Conservation (phyloP, 1,140 invertebrate genomes). For the Lineus longissimus region DNA sequence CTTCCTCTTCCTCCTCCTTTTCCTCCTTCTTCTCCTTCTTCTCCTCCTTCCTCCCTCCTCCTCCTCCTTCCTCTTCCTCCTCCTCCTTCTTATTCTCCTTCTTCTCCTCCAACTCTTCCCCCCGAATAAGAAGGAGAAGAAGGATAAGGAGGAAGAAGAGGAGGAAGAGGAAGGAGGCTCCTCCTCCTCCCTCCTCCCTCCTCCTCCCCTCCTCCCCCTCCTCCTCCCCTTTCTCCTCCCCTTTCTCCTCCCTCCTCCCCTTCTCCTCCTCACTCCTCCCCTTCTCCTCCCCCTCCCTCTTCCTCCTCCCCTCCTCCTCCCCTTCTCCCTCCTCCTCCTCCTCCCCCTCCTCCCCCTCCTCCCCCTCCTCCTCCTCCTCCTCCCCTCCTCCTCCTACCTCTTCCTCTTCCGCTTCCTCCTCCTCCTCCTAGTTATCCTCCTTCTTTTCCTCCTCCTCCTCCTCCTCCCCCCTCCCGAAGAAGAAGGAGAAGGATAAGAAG, state of each 20-base stretch:
- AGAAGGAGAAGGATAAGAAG: too few relatives aligned
- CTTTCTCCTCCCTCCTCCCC: too few relatives aligned
- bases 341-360: neutral
- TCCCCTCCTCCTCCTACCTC: too few relatives aligned
- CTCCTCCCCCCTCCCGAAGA: too few relatives aligned
- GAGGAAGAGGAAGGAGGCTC: too few relatives aligned
- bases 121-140: neutral
- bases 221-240: too few relatives aligned
- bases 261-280: too few relatives aligned
- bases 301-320: neutral
- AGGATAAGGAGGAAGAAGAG: too few relatives aligned
- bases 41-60: neutral
- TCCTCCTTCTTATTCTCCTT: too few relatives aligned
- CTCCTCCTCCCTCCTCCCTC: neutral
- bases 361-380: neutral
- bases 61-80: neutral
- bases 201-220: neutral
- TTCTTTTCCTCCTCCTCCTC: neutral
- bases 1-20: neutral
- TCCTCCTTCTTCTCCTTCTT: neutral
- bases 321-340: neutral
- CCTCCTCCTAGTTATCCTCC: too few relatives aligned
- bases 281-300: too few relatives aligned
- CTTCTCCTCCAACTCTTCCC: conserved; percentile 1
- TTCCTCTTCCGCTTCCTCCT: too few relatives aligned